Percentiles rank a stretch among this genome's conserved stretches.
Evolutionary conservation across 2,113 vertebrate genomes (phyloP).

Genomic region (Tenebrosternarchus preto): DNA sequence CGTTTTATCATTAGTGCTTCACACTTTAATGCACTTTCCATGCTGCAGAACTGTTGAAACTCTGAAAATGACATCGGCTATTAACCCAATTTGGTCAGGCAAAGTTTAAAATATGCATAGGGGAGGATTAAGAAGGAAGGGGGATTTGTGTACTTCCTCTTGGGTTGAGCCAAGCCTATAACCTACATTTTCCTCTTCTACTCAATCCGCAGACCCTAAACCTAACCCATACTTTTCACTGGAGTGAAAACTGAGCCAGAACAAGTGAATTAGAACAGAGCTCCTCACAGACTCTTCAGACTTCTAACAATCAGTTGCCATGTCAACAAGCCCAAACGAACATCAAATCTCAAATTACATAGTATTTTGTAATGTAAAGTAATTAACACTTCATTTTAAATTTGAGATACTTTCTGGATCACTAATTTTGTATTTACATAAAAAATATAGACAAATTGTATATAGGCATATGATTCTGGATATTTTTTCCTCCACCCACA

Average conservation of each 20-base stretch:
- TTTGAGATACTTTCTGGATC: too few relatives aligned
- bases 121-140: background rate
- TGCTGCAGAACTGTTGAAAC: background rate
- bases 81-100: background rate
- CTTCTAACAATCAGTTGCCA: conserved; percentile 6
- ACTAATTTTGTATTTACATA: too few relatives aligned
- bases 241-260: conserved; percentile 1
- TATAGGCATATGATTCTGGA: too few relatives aligned
- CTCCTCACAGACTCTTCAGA: background rate
- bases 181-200: background rate
- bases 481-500: too few relatives aligned
- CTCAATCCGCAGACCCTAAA: too few relatives aligned
- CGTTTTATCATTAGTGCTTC: too few relatives aligned
- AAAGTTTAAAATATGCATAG: background rate
- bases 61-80: background rate
- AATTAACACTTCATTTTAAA: too few relatives aligned
- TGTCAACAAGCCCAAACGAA: conserved; percentile 9
- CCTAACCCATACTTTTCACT: background rate
- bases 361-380: too few relatives aligned
- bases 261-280: conserved; percentile 6
- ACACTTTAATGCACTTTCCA: too few relatives aligned
- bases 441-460: background rate
- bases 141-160: background rate
- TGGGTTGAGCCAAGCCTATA: background rate
- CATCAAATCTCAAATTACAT: too few relatives aligned